A percentile compares a stretch with the other conserved stretches of the same genome.
Conservation (phyloP, 2,888 invertebrate genomes). For the Agrotis clavis region DNA sequence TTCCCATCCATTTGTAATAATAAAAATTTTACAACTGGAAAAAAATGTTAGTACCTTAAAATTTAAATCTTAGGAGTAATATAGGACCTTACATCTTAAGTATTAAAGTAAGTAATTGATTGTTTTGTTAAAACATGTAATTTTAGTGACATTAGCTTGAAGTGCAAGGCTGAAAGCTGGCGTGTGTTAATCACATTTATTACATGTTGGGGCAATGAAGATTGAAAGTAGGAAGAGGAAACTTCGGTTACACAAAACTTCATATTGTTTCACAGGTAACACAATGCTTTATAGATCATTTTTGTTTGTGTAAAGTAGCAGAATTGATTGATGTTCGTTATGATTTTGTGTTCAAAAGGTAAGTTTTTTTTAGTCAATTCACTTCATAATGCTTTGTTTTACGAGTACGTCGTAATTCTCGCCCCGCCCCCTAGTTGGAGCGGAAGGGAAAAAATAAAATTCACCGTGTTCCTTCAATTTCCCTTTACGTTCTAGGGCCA, state of each 20-base stretch:
- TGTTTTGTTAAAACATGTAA: slow-evolving; percentile 23
- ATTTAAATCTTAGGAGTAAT: slow-evolving; percentile 15
- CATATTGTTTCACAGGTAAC: too few species aligned
- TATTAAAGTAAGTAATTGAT: slow-evolving; percentile 5
- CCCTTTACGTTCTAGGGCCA: too few species aligned
- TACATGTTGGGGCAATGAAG: slow-evolving; percentile 12
- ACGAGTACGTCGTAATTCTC: too few species aligned
- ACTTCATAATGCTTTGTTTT: too few species aligned
- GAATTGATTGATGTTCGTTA: too few species aligned
- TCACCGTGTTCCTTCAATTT: too few species aligned
- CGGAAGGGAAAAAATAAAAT: background rate
- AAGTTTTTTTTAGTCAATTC: too few species aligned
- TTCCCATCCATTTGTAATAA: background rate
- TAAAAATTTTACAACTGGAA: slow-evolving; percentile 14
- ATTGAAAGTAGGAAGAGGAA: slow-evolving; percentile 22
- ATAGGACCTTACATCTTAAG: slow-evolving; percentile 49
- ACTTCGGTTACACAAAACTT: slow-evolving; percentile 22
- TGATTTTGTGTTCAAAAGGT: too few species aligned
- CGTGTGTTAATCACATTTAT: slow-evolving; percentile 64
- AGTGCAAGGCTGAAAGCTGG: slow-evolving; percentile 72
- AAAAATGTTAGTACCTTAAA: slow-evolving; percentile 21
- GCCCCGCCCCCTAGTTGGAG: too few species aligned
- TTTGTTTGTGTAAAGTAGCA: too few species aligned
- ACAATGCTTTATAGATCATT: too few species aligned
- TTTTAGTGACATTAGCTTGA: slow-evolving; percentile 63